Evolutionary conservation across 2,888 invertebrate genomes (phyloP), one percentile per base, ranked within the genome.

Genomic region (Pseudococcus viburni): DNA sequence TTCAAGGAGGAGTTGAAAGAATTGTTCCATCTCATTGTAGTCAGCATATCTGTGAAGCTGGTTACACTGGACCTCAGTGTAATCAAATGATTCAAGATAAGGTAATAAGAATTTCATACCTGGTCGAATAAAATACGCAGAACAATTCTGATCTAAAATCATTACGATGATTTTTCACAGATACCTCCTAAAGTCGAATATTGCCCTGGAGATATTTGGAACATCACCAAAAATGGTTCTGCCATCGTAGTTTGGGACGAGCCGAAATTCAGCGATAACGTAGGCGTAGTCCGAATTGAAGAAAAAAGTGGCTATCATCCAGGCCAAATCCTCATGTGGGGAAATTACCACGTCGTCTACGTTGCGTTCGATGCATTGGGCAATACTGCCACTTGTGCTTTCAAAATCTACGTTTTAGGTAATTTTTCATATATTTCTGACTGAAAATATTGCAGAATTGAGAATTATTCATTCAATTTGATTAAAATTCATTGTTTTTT

Each of bases 121-220:
- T 33, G 26, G 26, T 5, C 42, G 5, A 42, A 8, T 42, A 9
- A 9, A 7, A 64, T 64, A 1, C 15, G 7, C 22, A n/a, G 22
- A 22, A 22, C 11, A 1, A 64, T 64, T 64, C 22, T 6, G 1
- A 22, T 22, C 22, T 9, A 15, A 77, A 26, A 2, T 73, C 15
- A 73, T 73, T 26, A 33, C 12, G 33, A 39, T 11, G 9, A 77
- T 85, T 42, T 42, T 9, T 51, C 12, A 17, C 89, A 93, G 92
- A 94, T 95, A 90, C 94, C 97, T 90, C 98, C 98, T 9, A 94
- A 94, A 90, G 95, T 97, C 0, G 96, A 97, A 89, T 95, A 97
- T 91, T 98, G 98, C 90, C 98, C 98, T 8, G 97, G 97, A 17
- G 98, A 98, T 92, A 93, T 98, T 86, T 98, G 98, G 97, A 96